phyloP scores from a whole-genome alignment of 1,140 invertebrate genomes.

The Anastrepha ludens region DNA sequence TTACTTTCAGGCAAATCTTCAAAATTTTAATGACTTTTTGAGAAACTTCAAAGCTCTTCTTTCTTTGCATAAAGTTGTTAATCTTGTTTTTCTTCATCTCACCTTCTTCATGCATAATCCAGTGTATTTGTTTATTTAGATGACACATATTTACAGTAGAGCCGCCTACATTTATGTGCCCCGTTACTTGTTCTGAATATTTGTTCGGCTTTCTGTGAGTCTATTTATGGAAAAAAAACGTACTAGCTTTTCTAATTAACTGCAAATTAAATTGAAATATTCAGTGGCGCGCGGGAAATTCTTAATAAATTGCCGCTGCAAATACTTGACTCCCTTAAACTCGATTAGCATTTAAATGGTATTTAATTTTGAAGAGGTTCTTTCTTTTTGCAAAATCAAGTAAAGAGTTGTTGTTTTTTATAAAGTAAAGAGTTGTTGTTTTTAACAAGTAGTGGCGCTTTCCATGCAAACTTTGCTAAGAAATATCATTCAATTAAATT shows the following conservation, averaged over 20 bases:
- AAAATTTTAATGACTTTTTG: conserved; percentile 1
- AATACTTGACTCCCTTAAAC: not conserved
- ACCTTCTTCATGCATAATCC: not conserved
- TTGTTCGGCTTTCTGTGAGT: not conserved
- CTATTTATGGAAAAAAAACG: not conserved
- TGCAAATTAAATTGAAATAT: not conserved
- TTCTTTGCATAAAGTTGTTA: conserved; percentile 17
- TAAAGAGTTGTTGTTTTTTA: no score
- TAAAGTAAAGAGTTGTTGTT: no score
- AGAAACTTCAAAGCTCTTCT: conserved; percentile 1
- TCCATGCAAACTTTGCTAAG: no score
- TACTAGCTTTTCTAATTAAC: conserved; percentile 10
- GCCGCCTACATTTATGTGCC: not conserved
- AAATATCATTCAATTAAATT: no score
- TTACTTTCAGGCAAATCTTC: not conserved
- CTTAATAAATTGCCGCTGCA: not conserved
- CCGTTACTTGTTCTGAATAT: no score
- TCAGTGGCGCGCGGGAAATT: not conserved
- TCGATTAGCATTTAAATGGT: not conserved
- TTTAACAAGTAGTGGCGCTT: no score
- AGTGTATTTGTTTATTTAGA: not conserved
- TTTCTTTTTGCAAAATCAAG: no score
- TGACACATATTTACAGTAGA: not conserved
- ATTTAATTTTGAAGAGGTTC: not conserved
- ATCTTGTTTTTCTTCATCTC: conserved; percentile 8